A percentile compares a stretch with the other conserved stretches of the same genome.
phyloP scores from a whole-genome alignment of 23 tunicate genomes.

The Oikopleura albicans region DNA sequence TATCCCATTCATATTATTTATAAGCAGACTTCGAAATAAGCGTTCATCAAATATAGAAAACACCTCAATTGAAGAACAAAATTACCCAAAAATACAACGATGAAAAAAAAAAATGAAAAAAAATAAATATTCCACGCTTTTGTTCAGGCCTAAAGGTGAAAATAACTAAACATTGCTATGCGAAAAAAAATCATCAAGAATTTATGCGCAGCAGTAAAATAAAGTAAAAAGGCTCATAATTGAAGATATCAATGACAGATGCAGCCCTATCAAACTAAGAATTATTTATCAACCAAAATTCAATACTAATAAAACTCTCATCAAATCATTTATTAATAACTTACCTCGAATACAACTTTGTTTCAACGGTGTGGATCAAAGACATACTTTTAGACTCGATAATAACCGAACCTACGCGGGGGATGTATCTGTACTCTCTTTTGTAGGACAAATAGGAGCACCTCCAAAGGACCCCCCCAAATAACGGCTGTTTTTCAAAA shows the following conservation, averaged over 20 bases:
- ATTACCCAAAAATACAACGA: neutral
- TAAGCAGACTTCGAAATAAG: constrained; percentile 8
- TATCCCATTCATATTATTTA: constrained; percentile 19
- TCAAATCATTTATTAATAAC: neutral
- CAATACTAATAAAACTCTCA: constrained; percentile 17
- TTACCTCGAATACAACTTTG: neutral
- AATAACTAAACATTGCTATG: neutral
- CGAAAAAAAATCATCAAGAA: neutral
- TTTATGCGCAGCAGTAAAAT: neutral
- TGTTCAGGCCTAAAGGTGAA: neutral
- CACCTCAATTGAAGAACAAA: neutral
- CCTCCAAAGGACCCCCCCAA: too few species aligned
- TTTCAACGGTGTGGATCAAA: too few species aligned
- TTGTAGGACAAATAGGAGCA: too few species aligned
- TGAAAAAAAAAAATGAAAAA: neutral
- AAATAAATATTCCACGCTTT: neutral
- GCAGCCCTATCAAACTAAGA: constrained; percentile 7
- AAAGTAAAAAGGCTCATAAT: constrained; percentile 1
- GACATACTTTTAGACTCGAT: too few species aligned
- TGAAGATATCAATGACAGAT: constrained; percentile 2
- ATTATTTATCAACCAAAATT: constrained; percentile 17
- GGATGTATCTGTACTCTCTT: too few species aligned
- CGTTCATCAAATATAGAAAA: constrained; percentile 19
- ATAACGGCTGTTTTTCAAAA: too few species aligned
- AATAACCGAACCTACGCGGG: too few species aligned